These are phyloP conservation scores for Motacilla alba DNA, from an alignment of 2,113 vertebrate genomes.

Conservation along the genomic window DNA sequence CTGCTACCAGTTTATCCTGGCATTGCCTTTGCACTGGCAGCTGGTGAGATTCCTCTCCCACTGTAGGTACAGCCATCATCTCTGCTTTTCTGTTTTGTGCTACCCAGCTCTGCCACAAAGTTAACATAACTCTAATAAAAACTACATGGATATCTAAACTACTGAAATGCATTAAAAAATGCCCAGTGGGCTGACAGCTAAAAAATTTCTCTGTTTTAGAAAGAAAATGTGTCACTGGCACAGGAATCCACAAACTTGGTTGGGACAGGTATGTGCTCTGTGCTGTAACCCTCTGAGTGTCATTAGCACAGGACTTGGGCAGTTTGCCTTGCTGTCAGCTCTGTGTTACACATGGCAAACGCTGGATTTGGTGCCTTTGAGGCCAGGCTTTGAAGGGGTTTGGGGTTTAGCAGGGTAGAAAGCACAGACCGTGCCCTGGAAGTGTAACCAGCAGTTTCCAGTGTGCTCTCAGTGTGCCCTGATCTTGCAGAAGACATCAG, in stretches of 20 bases:
- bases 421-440: rapidly evolving
- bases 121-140: background rate
- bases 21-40: background rate
- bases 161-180: background rate
- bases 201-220: background rate
- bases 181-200: background rate
- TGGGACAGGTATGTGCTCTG: background rate
- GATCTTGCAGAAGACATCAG: background rate
- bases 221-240: background rate
- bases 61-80: background rate
- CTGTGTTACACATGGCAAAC: background rate
- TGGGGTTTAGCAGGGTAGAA: background rate
- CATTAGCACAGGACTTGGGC: background rate
- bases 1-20: background rate
- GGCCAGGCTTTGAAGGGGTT: background rate
- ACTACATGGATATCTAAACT: background rate
- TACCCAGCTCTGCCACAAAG: background rate
- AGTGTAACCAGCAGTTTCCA: background rate
- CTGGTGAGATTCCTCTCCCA: background rate
- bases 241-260: background rate
- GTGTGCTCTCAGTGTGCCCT: background rate
- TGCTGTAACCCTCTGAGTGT: background rate
- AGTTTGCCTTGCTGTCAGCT: background rate
- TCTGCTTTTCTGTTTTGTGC: background rate
- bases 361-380: background rate